These are phyloP conservation scores for Oeneis ivallda DNA, from an alignment of 2,888 invertebrate genomes.

Conservation along the genomic window DNA sequence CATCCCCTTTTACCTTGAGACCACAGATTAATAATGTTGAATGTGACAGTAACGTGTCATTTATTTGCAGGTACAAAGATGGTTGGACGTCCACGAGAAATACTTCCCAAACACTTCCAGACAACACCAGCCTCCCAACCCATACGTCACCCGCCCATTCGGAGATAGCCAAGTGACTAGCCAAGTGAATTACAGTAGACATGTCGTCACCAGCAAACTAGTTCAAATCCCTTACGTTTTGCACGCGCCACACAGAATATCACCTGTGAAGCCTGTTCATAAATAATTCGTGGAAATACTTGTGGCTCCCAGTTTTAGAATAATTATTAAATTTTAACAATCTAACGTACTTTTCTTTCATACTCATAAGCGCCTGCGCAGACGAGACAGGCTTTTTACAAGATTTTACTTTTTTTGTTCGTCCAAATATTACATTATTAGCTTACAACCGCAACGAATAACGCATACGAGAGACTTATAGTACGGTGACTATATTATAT, in stretches of 20 bases:
- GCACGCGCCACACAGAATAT: slow-evolving; percentile 37
- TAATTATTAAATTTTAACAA: too few species aligned
- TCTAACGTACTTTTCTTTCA: too few species aligned
- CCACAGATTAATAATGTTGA: background rate
- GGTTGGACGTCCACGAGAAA: slow-evolving; percentile 46
- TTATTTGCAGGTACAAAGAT: slow-evolving; percentile 42
- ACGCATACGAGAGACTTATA: too few species aligned
- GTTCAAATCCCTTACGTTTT: slow-evolving; percentile 26
- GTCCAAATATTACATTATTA: too few species aligned
- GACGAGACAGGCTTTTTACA: too few species aligned
- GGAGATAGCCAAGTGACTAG: slow-evolving; percentile 21
- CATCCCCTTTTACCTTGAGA: too few species aligned
- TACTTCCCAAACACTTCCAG: slow-evolving; percentile 38
- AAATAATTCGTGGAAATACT: slow-evolving; percentile 8
- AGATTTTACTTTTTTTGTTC: too few species aligned
- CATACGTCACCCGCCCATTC: slow-evolving; percentile 19
- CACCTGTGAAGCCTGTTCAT: slow-evolving; percentile 31
- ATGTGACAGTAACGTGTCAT: background rate
- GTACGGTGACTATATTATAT: too few species aligned
- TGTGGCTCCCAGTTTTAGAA: background rate
- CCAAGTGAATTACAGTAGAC: slow-evolving; percentile 19
- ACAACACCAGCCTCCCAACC: background rate
- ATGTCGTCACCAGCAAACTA: slow-evolving; percentile 13
- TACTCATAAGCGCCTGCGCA: background rate
- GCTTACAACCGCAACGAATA: too few species aligned